A percentile compares a stretch with the other conserved stretches of the same genome.
Conservation (phyloP, 2,797 vertebrate species). For the Poecilia picta region DNA sequence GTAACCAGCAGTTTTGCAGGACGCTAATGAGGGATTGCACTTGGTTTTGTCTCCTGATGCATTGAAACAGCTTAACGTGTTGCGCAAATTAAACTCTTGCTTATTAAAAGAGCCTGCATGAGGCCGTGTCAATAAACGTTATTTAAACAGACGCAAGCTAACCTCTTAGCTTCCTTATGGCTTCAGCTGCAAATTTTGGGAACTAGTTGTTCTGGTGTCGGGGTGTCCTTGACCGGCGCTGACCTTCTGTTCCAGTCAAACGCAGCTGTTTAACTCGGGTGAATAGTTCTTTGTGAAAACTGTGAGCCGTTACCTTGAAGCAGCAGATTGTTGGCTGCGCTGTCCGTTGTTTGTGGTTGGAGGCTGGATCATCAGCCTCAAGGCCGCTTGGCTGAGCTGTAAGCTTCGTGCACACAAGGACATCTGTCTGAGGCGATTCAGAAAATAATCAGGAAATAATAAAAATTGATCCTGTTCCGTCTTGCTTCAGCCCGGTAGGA, state of each 20-base stretch:
- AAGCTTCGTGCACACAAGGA: background rate
- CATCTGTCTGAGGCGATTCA: background rate
- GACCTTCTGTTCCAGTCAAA: background rate
- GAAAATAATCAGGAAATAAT: background rate
- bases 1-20: constrained; percentile 3
- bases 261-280: constrained; percentile 25
- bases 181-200: constrained; percentile 15
- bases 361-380: background rate
- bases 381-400: background rate
- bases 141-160: background rate
- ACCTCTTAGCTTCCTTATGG: background rate
- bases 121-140: constrained; percentile 7
- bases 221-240: constrained; percentile 1
- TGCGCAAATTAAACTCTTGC: background rate
- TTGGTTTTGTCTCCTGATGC: constrained; percentile 2
- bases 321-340: background rate
- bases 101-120: background rate
- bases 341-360: background rate
- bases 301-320: background rate
- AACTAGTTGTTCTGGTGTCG: background rate
- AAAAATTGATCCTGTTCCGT: background rate
- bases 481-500: background rate
- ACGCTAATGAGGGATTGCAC: constrained; percentile 2
- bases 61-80: background rate
- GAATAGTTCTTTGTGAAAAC: background rate